Base-by-base conservation (phyloP, 2,113 vertebrate species). In the Urocitellus parryii region DNA sequence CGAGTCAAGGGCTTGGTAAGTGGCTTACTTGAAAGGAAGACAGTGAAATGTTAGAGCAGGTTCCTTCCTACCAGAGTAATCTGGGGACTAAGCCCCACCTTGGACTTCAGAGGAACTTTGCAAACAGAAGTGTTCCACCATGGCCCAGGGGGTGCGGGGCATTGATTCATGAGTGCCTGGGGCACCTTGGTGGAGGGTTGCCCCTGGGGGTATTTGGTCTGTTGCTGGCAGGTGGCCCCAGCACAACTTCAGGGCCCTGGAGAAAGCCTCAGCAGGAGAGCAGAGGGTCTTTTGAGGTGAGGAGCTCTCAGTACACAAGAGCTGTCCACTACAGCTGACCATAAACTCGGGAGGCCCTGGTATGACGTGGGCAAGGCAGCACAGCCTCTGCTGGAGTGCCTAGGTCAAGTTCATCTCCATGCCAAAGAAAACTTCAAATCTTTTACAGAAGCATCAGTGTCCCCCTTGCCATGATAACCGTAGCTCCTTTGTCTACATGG, bases 21-120 rank as follows among this genome's bases (percentile, higher is more conserved):
- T 65, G 79, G 24, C 76, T 67, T 96, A 12, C 11, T 37, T 45
- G 88, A 95, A 81, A 73, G 39, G 7, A 88, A 63, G 8, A 37
- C 2, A 8, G 10, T 29, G 32, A 24, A 17, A 8, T 48, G 34
- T 37, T 67, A 29, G 6, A 94, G 80, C 18, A 37, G 10, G 10
- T 79, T 53, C 63, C 58, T 29, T 53, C 63, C 58, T 29, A 39
- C 61, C 0, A 90, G 16, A 81, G 27, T 84, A 1, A 85, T 11
- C 67, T 90, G 72, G 72, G 58, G 16, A 20, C 76, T 45, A 22
- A 11, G 67, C 20, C 58, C 48, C 32, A 3, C 1, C 42, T 22
- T 37, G 3, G 73, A 58, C 18, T 8, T n/a, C 37, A 16, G 42
- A 88, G 37, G n/a, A 73, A 27, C 29, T 32, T 37, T 4, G 8